Conservation (phyloP, 1,140 invertebrate genomes). For the Neomicropteryx cornuta region DNA sequence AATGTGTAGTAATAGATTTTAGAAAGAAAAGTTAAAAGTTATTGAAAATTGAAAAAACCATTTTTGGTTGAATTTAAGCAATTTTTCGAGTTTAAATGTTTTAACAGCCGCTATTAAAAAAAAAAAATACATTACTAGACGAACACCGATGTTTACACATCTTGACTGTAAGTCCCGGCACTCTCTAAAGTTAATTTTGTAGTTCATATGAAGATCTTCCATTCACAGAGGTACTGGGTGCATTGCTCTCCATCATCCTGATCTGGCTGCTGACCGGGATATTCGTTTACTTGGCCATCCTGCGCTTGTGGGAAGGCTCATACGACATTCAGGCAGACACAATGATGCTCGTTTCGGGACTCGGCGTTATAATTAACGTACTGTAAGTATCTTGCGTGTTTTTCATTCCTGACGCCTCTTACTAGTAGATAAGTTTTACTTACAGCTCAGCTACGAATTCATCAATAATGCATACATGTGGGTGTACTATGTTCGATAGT, state of each 20-base stretch:
- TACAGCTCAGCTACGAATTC: conserved; percentile 2
- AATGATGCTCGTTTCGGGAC: conserved; percentile 77
- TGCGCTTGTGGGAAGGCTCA: conserved; percentile 56
- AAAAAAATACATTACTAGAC: neutral
- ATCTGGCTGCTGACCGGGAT: conserved; percentile 85
- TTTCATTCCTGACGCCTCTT: conserved; percentile 1
- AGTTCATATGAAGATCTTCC: neutral
- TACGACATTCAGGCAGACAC: conserved; percentile 72
- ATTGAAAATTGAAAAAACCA: too few species aligned
- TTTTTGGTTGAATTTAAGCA: too few species aligned
- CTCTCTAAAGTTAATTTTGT: neutral
- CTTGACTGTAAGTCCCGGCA: neutral
- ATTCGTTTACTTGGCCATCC: conserved; percentile 69
- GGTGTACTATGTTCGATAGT: too few species aligned
- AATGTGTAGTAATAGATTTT: too few species aligned
- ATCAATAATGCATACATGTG: too few species aligned
- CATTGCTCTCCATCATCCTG: conserved; percentile 49
- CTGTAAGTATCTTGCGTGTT: conserved; percentile 57
- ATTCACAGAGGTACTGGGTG: conserved; percentile 50
- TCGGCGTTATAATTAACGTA: conserved; percentile 77
- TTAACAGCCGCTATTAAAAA: too few species aligned
- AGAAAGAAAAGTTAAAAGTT: too few species aligned
- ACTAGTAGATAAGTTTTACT: conserved; percentile 3
- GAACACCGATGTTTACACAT: neutral
- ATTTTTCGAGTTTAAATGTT: too few species aligned